Base-by-base conservation (phyloP, 2,113 vertebrate genomes). In the Peucedramus taeniatus region DNA sequence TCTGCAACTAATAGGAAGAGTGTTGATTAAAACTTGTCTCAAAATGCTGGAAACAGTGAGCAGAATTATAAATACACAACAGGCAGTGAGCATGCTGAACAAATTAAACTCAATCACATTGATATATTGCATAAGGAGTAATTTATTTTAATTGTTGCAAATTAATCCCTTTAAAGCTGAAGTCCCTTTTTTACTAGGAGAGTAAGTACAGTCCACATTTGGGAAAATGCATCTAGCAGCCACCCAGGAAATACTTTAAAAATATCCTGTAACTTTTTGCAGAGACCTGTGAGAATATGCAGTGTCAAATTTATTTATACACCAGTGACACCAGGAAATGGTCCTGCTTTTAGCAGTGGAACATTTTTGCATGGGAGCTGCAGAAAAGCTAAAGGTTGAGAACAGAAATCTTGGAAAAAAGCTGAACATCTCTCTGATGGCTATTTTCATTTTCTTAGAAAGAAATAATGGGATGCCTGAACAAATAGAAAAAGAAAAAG, bases 241-340 rank as follows among this genome's bases (percentile, higher is more conserved):
- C 37, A 85, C 28, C 72, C 27, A 31, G 65, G n/a, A 96, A 94
- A 72, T 87, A 87, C 66, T 83, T 94, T 8, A 24, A 79, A 94
- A 59, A 87, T 84, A 71, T 16, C 69, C 12, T 76, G 49, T 14
- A 66, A 90, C 44, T 87, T 51, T 61, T 39, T 94, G 57, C 66
- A 92, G 68, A 89, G 93, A 91, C 90, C 26, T 89, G 16, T 79
- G 63, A 97, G 89, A 87, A 87, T 49, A 87, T 42, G 44, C 42
- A 86, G 37, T 40, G 94, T 81, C 78, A 90, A 81, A 83, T 93
- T 57, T 75, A 72, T 47, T 77, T 87, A 53, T 80, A 61, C 37
- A 72, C 8, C 33, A 20, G 53, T 59, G 95, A 66, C 40, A 74
- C 31, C 28, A 37, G 39, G 61, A 97, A 96, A 94, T 28, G 51